Evolutionary conservation across 2,888 invertebrate genomes (phyloP).

Genomic region (Pyrrhia umbra): DNA sequence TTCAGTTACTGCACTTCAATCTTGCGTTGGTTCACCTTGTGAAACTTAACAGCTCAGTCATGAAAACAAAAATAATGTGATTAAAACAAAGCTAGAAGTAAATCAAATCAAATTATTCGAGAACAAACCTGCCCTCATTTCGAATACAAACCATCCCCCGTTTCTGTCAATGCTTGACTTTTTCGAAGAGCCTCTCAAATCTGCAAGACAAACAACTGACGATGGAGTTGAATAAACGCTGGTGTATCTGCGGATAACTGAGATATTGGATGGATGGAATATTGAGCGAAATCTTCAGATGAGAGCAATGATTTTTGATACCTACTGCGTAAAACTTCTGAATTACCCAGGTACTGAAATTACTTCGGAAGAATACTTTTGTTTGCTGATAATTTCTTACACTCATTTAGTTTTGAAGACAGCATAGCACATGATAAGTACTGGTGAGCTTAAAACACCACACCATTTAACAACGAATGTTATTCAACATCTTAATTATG

Average conservation of each 20-base stretch:
- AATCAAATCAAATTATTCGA: slow-evolving; percentile 56
- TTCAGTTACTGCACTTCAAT: too few species aligned
- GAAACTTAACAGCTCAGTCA: not conserved
- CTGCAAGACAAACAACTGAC: slow-evolving; percentile 61
- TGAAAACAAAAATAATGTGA: slow-evolving; percentile 21
- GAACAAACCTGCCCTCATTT: slow-evolving; percentile 49
- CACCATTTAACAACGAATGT: too few species aligned
- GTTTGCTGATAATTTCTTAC: too few species aligned
- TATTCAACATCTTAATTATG: too few species aligned
- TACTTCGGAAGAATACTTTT: too few species aligned
- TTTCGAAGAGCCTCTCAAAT: slow-evolving; percentile 56
- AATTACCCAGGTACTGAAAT: too few species aligned
- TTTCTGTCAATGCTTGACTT: slow-evolving; percentile 52
- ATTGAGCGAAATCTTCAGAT: not conserved
- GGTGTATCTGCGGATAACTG: not conserved
- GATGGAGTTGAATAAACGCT: slow-evolving; percentile 48
- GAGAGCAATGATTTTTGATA: not conserved
- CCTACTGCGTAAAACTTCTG: too few species aligned
- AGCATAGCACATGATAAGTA: too few species aligned
- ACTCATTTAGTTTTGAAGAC: too few species aligned
- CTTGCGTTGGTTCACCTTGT: too few species aligned
- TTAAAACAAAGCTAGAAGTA: slow-evolving; percentile 25
- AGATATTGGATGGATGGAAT: slow-evolving; percentile 15
- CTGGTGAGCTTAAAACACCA: too few species aligned
- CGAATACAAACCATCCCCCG: slow-evolving; percentile 46